phyloP scores from a whole-genome alignment of 2,797 vertebrate species.

The Onychomys arenicola region DNA sequence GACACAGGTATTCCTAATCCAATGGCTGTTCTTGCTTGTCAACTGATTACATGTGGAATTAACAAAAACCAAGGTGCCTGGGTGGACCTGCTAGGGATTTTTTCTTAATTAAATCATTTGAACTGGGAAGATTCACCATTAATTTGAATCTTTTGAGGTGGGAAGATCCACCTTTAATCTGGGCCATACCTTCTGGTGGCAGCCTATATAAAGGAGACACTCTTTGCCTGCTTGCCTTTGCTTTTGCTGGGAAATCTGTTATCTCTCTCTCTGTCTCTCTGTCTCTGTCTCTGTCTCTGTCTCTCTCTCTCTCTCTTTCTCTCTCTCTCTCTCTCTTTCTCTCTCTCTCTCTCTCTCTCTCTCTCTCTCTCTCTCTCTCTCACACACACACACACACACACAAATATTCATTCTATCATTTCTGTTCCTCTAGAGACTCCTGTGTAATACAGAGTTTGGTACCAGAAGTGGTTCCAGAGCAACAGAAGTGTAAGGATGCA shows the following conservation, averaged over 20 bases:
- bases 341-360: no score
- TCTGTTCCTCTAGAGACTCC: not conserved
- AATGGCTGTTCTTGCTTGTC: not conserved
- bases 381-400: no score
- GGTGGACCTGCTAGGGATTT: not conserved
- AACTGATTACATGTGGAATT: not conserved
- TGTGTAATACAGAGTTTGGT: not conserved
- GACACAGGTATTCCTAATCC: not conserved
- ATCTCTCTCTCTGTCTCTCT: no score
- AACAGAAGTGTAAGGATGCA: not conserved
- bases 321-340: no score
- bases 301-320: no score
- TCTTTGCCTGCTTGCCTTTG: not conserved
- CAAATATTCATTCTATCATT: not conserved
- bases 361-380: no score
- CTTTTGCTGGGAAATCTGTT: not conserved
- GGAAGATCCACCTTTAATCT: not conserved
- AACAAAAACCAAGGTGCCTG: not conserved
- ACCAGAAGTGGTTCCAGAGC: not conserved
- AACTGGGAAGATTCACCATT: not conserved
- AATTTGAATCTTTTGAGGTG: not conserved
- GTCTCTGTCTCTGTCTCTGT: no score
- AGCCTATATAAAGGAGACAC: not conserved
- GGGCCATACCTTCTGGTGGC: not conserved
- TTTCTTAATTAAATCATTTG: not conserved